These are phyloP conservation scores for Apis laboriosa DNA, from an alignment of 1,140 invertebrate species.

Conservation along the genomic window DNA sequence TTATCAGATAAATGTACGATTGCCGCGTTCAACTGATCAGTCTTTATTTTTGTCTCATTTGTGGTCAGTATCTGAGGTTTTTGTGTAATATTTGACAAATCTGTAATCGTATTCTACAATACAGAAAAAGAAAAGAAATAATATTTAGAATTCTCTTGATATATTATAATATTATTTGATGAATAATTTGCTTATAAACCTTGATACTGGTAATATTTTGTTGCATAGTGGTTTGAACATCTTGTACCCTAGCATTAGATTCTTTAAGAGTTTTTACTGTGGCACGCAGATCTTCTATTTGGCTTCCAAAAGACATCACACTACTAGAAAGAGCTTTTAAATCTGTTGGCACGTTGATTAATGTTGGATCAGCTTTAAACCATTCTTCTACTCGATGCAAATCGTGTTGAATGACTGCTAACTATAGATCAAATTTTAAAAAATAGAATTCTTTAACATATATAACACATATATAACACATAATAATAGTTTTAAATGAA, in stretches of 20 bases:
- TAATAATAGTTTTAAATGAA: neutral
- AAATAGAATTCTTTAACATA: neutral
- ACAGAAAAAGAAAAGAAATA: slow-evolving; percentile 3
- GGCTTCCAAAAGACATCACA: slow-evolving; percentile 83
- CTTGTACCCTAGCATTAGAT: slow-evolving; percentile 72
- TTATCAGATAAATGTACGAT: slow-evolving; percentile 75
- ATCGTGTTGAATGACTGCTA: slow-evolving; percentile 79
- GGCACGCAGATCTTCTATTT: slow-evolving; percentile 78
- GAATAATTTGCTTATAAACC: slow-evolving; percentile 61
- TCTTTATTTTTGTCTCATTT: slow-evolving; percentile 76
- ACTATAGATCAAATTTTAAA: slow-evolving; percentile 68
- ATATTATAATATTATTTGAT: neutral
- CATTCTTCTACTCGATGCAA: slow-evolving; percentile 82
- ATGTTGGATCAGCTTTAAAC: slow-evolving; percentile 82
- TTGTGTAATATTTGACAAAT: slow-evolving; percentile 71
- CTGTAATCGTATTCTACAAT: slow-evolving; percentile 64
- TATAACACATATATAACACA: neutral
- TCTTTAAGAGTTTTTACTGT: slow-evolving; percentile 75
- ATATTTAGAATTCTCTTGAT: neutral
- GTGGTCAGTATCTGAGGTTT: slow-evolving; percentile 69
- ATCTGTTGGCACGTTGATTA: slow-evolving; percentile 82
- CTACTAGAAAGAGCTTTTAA: slow-evolving; percentile 81
- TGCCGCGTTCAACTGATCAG: slow-evolving; percentile 72
- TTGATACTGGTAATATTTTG: slow-evolving; percentile 78
- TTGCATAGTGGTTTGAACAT: slow-evolving; percentile 72